phyloP scores from a whole-genome alignment of 2,888 invertebrate species.

The Hyalella azteca region DNA sequence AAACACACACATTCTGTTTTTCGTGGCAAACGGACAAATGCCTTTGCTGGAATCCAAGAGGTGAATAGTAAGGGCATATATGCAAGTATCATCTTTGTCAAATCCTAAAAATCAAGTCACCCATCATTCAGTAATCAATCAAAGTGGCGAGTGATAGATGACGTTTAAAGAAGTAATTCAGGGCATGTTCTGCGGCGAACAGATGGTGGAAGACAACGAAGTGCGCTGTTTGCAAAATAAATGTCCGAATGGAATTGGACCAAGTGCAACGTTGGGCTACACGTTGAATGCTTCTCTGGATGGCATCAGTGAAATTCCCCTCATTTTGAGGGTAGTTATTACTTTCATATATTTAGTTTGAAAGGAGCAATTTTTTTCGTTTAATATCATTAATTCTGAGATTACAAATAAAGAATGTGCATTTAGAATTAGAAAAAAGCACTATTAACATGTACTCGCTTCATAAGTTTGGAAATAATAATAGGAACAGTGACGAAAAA shows the following conservation, averaged over 20 bases:
- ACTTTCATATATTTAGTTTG: too few relatives aligned
- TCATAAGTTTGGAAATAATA: too few relatives aligned
- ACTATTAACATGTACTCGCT: neutral
- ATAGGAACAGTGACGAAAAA: too few relatives aligned
- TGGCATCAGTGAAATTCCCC: neutral
- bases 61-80: too few relatives aligned
- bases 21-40: conserved; percentile 13
- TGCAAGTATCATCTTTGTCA: too few relatives aligned
- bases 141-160: neutral
- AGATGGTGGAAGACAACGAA: conserved; percentile 12
- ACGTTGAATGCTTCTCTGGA: neutral
- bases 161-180: conserved; percentile 1
- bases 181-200: too few relatives aligned
- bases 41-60: too few relatives aligned
- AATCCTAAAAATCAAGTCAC: conserved; percentile 24
- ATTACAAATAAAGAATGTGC: neutral
- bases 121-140: neutral
- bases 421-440: too few relatives aligned
- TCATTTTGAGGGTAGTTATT: too few relatives aligned
- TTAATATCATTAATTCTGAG: neutral
- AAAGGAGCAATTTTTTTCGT: neutral
- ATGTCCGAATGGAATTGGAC: conserved; percentile 30
- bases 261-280: conserved; percentile 38
- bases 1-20: conserved; percentile 34
- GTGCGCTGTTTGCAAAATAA: too few relatives aligned